A percentile compares a stretch with the other conserved stretches of the same genome.
phyloP scores from a whole-genome alignment of 2,888 invertebrate species.

The Eupithecia vulgata region DNA sequence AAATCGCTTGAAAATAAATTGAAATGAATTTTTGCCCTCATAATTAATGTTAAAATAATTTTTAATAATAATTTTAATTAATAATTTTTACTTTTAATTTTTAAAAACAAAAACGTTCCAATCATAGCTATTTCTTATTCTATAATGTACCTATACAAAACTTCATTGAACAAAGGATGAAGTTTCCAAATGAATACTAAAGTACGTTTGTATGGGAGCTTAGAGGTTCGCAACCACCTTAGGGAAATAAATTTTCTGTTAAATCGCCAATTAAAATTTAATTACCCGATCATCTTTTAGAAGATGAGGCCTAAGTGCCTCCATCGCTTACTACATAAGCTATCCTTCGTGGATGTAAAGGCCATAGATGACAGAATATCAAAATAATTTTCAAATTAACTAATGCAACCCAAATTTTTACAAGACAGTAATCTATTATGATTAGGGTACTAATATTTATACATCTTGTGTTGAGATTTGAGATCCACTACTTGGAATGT shows the following conservation, averaged over 20 bases:
- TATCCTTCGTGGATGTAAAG: neutral
- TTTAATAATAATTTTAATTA: too few relatives aligned
- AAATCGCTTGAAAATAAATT: too few relatives aligned
- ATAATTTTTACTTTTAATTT: too few relatives aligned
- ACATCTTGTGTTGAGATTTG: conserved; percentile 47
- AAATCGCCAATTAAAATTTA: neutral
- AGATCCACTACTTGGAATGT: conserved; percentile 58
- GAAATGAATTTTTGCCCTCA: too few relatives aligned
- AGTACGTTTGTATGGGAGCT: too few relatives aligned
- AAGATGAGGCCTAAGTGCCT: neutral
- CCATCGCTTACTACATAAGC: neutral
- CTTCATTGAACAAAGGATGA: too few relatives aligned
- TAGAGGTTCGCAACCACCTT: neutral
- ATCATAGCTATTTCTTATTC: too few relatives aligned
- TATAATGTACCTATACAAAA: too few relatives aligned
- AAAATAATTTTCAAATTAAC: neutral
- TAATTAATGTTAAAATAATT: too few relatives aligned
- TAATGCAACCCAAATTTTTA: neutral
- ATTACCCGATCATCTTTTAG: neutral
- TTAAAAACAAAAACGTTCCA: too few relatives aligned
- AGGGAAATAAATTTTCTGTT: neutral
- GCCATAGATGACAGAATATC: neutral
- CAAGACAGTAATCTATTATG: neutral
- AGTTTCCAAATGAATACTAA: too few relatives aligned
- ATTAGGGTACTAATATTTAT: conserved; percentile 15